Conservation (phyloP, 2,888 invertebrate species). For the Criorhina ranunculi region DNA sequence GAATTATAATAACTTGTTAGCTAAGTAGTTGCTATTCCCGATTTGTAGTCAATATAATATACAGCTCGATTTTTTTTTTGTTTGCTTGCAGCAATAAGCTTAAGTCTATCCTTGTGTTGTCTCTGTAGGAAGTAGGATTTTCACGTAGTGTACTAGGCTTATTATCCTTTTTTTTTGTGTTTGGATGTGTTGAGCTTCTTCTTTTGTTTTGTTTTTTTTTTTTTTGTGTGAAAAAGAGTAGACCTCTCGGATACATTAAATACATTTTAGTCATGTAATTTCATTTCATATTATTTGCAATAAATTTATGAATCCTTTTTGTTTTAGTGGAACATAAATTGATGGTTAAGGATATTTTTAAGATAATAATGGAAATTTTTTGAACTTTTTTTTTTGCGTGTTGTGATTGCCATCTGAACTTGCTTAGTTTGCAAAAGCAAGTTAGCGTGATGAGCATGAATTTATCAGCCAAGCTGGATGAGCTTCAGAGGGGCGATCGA, state of each 20-base stretch:
- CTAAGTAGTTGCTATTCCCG: constrained; percentile 63
- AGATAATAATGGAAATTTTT: constrained; percentile 42
- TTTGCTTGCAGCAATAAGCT: constrained; percentile 40
- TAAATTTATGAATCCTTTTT: constrained; percentile 49
- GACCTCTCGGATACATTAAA: constrained; percentile 64
- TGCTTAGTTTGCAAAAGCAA: constrained; percentile 96
- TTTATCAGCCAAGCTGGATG: constrained; percentile 96
- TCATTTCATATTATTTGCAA: constrained; percentile 73
- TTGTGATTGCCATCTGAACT: constrained; percentile 1
- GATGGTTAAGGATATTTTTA: constrained; percentile 15
- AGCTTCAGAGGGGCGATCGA: constrained; percentile 95
- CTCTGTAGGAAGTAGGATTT: constrained; percentile 55
- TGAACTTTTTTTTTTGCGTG: constrained; percentile 23
- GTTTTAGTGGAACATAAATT: constrained; percentile 11
- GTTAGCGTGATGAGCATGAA: constrained; percentile 99
- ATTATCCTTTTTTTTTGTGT: constrained; percentile 48
- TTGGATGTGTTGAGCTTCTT: constrained; percentile 46
- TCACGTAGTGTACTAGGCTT: constrained; percentile 65
- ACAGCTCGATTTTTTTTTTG: constrained; percentile 1
- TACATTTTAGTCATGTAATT: constrained; percentile 73
- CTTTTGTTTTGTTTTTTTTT: constrained; percentile 20
- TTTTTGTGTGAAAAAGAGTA: constrained; percentile 37
- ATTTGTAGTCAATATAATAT: constrained; percentile 33
- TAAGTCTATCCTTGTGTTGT: constrained; percentile 32
- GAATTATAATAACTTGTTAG: constrained; percentile 69